Percentiles rank a stretch among this genome's conserved stretches.
phyloP scores from a whole-genome alignment of 2,888 invertebrate genomes.

The Micoletzkya japonica region DNA sequence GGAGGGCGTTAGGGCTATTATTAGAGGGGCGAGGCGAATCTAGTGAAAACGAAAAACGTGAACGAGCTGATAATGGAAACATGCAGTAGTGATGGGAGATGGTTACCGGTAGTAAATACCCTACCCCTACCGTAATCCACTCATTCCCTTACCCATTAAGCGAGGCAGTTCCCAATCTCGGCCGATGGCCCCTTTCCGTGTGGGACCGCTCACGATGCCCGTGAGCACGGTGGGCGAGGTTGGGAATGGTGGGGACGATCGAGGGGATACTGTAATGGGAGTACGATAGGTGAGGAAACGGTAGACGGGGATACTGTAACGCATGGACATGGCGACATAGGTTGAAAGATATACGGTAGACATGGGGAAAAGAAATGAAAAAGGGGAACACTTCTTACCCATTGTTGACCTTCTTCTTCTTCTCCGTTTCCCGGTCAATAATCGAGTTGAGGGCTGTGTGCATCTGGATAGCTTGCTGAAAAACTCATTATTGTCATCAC shows the following conservation, averaged over 20 bases:
- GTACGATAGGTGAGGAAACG: no score
- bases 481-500: conserved; percentile 2
- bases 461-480: conserved; percentile 31
- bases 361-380: background rate
- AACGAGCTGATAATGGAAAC: background rate
- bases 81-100: background rate
- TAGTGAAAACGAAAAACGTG: no score
- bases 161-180: background rate
- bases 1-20: no score
- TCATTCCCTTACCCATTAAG: background rate
- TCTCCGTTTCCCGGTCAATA: conserved; percentile 38
- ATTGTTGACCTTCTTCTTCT: conserved; percentile 29
- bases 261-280: background rate
- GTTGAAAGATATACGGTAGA: background rate
- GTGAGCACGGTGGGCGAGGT: background rate
- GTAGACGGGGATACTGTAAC: no score
- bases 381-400: no score
- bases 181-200: conserved; percentile 10
- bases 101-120: background rate
- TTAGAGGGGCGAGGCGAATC: no score
- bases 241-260: background rate
- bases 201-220: conserved; percentile 11
- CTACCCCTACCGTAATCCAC: background rate
- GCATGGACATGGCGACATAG: background rate
- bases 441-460: conserved; percentile 33